Conservation (phyloP, 64 coral and sea anemone genomes). For the Porites australiensis region DNA sequence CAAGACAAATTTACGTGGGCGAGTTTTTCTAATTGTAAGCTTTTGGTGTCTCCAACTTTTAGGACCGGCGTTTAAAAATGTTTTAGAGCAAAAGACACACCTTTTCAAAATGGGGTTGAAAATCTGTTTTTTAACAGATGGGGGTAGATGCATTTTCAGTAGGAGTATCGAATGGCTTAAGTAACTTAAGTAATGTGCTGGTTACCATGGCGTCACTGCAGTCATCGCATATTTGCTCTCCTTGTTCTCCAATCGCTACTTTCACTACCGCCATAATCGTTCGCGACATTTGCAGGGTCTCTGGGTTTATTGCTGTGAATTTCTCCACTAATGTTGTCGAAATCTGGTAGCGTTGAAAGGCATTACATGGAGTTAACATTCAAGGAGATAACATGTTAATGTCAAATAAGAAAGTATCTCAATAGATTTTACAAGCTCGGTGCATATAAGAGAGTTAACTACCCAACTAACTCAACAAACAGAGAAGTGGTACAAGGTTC, state of each 20-base stretch:
- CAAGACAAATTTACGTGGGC: too few species aligned
- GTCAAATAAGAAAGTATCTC: not conserved
- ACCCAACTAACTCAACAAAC: too few species aligned
- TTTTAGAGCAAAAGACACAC: too few species aligned
- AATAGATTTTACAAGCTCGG: not conserved
- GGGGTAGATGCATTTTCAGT: too few species aligned
- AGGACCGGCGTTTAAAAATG: too few species aligned
- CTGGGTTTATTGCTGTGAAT: not conserved
- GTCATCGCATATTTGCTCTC: not conserved
- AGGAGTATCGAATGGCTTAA: not conserved
- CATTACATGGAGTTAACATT: not conserved
- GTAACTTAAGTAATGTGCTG: not conserved
- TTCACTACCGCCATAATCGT: not conserved
- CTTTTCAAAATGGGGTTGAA: too few species aligned
- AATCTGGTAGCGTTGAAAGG: not conserved
- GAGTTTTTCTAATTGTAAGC: too few species aligned
- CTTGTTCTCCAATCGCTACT: not conserved
- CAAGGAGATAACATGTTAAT: not conserved
- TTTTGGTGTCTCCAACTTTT: too few species aligned
- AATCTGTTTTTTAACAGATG: too few species aligned
- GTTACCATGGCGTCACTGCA: not conserved
- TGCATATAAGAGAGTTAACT: not conserved
- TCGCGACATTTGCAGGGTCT: not conserved
- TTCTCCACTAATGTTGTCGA: not conserved
- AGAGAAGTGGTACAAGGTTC: too few species aligned